phyloP scores from a whole-genome alignment of 2,888 invertebrate genomes.

The Volucella bombylans region DNA sequence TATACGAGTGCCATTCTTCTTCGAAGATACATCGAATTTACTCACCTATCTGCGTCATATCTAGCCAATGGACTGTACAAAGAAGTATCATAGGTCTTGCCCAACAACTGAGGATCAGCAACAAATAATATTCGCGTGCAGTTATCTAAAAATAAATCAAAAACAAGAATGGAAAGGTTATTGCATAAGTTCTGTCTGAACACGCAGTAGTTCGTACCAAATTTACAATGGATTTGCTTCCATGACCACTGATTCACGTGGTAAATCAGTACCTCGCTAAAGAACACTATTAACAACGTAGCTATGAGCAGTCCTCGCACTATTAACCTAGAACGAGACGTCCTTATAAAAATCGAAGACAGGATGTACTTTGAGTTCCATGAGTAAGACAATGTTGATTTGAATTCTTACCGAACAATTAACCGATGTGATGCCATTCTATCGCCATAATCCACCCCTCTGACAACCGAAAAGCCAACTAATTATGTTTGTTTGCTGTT shows the following conservation, averaged over 20 bases:
- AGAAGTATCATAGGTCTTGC: constrained; percentile 88
- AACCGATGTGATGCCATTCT: constrained; percentile 61
- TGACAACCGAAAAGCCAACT: not conserved
- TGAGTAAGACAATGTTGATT: not conserved
- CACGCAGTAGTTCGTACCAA: constrained; percentile 76
- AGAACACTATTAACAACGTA: constrained; percentile 79
- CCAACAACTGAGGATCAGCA: constrained; percentile 96
- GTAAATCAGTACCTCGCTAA: constrained; percentile 80
- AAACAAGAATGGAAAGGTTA: constrained; percentile 18
- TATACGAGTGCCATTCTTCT: too few species aligned
- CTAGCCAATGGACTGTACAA: constrained; percentile 88
- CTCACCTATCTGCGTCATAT: constrained; percentile 94
- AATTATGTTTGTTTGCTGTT: not conserved
- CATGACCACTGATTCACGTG: constrained; percentile 79
- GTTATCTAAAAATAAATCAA: constrained; percentile 78
- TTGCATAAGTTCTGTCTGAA: too few species aligned
- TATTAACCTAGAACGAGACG: constrained; percentile 76
- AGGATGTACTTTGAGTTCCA: not conserved
- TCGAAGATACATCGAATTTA: constrained; percentile 8
- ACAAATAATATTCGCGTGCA: constrained; percentile 88
- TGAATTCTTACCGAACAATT: constrained; percentile 54
- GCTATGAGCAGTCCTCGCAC: constrained; percentile 77
- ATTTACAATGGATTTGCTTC: constrained; percentile 80
- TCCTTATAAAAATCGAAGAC: not conserved
- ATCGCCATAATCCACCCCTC: constrained; percentile 31